Conservation (phyloP, 2,888 invertebrate species). For the Amaurobius ferox region DNA sequence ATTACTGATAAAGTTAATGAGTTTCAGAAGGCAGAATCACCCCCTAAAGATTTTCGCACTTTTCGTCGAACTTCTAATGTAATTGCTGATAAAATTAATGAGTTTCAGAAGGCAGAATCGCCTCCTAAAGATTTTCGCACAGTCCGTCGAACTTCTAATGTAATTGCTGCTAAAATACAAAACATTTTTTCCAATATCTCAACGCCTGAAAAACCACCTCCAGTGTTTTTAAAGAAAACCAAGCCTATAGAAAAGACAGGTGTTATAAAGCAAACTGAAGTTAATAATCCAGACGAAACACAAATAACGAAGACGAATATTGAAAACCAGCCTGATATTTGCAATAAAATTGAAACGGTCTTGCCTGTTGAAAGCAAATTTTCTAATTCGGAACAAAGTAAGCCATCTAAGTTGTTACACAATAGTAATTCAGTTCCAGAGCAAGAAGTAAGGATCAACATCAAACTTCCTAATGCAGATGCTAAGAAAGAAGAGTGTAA, state of each 20-base stretch:
- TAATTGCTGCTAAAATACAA: conserved; percentile 67
- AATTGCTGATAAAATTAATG: not conserved
- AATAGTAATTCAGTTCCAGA: not conserved
- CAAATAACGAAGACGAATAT: too few species aligned
- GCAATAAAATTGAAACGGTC: not conserved
- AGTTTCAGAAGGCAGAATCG: conserved; percentile 7
- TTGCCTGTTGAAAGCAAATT: not conserved
- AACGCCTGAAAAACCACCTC: conserved; percentile 25
- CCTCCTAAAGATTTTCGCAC: conserved; percentile 66
- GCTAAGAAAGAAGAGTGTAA: not conserved
- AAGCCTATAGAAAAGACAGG: not conserved
- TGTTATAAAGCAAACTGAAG: not conserved
- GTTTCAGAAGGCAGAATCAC: conserved; percentile 17
- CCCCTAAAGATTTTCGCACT: conserved; percentile 58
- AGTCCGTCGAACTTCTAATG: conserved; percentile 62
- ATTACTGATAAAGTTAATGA: conserved; percentile 8
- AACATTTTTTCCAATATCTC: conserved; percentile 59
- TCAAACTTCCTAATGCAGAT: not conserved
- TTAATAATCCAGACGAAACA: too few species aligned
- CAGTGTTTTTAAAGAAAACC: conserved; percentile 20
- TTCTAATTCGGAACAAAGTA: not conserved
- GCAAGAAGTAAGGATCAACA: not conserved
- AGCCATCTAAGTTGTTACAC: not conserved
- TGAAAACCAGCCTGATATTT: too few species aligned
- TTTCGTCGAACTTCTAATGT: not conserved